Conservation (phyloP, 2,888 invertebrate genomes). For the Hecatera dysodea region DNA sequence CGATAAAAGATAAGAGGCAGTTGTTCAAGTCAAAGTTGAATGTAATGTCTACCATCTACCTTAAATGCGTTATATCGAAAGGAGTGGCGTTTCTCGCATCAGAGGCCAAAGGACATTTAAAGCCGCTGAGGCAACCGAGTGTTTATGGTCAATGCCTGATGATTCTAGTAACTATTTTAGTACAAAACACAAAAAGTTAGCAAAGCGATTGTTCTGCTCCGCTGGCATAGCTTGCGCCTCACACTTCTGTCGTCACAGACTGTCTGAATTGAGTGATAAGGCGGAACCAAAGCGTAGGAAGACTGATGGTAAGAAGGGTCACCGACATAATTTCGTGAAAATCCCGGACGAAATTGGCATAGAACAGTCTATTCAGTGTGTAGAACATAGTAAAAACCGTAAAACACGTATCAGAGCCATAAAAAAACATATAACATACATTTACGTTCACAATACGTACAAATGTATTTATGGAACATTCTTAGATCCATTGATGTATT, state of each 20-base stretch:
- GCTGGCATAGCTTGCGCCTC: slow-evolving; percentile 17
- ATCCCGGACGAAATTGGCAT: not conserved
- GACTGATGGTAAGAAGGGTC: not conserved
- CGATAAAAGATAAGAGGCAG: not conserved
- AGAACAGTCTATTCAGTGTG: not conserved
- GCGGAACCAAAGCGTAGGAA: slow-evolving; percentile 8
- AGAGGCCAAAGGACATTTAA: not conserved
- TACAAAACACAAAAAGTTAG: slow-evolving; percentile 16
- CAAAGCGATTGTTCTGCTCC: slow-evolving; percentile 24
- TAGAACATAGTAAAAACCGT: not conserved
- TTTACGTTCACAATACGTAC: not conserved
- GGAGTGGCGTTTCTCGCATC: not conserved
- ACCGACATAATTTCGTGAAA: not conserved
- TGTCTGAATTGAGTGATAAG: slow-evolving; percentile 29
- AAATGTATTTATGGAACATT: not conserved
- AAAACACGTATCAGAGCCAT: slow-evolving; percentile 9
- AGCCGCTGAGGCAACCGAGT: not conserved
- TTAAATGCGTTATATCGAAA: not conserved
- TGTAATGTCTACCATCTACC: not conserved
- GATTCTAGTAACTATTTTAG: slow-evolving; percentile 19
- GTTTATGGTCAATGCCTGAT: slow-evolving; percentile 6
- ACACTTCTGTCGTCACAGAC: slow-evolving; percentile 18
- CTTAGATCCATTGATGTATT: not conserved
- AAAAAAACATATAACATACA: slow-evolving; percentile 12
- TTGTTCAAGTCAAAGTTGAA: too few species aligned